phyloP scores from a whole-genome alignment of 2,797 vertebrate genomes.

The Onychomys leucogaster region DNA sequence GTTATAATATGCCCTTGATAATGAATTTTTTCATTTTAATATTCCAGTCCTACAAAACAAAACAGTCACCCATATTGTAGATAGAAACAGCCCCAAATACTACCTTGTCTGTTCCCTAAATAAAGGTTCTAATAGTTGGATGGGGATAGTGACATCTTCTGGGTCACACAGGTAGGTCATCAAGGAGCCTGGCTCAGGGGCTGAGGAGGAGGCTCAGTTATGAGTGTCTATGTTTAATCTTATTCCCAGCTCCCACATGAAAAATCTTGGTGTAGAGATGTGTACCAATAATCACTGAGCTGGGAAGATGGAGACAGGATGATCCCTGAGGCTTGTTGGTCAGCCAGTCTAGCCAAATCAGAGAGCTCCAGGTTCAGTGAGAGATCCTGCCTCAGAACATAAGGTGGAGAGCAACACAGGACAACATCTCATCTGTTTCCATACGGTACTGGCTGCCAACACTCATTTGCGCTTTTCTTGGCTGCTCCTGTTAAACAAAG shows the following conservation, averaged over 20 bases:
- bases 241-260: not conserved
- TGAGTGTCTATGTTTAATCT: not conserved
- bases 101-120: not conserved
- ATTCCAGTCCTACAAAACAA: not conserved
- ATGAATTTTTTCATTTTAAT: not conserved
- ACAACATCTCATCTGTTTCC: not conserved
- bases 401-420: not conserved
- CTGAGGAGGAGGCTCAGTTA: not conserved
- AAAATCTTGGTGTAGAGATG: too few relatives aligned
- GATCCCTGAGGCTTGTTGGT: not conserved
- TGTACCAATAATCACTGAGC: not conserved
- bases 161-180: not conserved
- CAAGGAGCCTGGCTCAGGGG: not conserved
- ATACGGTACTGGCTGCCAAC: not conserved
- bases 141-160: not conserved
- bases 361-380: not conserved
- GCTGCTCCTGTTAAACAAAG: slow-evolving; percentile 5
- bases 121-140: not conserved
- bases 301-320: not conserved
- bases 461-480: slow-evolving; percentile 58
- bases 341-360: not conserved
- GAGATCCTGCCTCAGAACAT: not conserved
- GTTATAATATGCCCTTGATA: not conserved
- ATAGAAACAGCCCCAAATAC: not conserved
- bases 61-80: not conserved